Evolutionary conservation across 2,888 invertebrate species (phyloP).

Genomic region (Anticlea derivata): DNA sequence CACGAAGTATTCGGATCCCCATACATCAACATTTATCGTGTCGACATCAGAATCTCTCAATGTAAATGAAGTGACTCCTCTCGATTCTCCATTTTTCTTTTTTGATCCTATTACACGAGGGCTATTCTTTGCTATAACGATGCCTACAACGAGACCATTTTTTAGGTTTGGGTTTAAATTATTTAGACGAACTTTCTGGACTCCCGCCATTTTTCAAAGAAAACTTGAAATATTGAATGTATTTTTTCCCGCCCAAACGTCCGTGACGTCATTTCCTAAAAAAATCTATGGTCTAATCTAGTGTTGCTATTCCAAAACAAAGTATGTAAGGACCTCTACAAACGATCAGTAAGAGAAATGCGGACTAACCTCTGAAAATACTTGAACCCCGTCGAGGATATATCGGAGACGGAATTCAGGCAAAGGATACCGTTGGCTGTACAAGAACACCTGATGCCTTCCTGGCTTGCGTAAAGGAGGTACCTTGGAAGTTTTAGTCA

Average conservation of each 20-base stretch:
- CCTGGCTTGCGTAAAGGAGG: too few species aligned
- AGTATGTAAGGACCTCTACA: not conserved
- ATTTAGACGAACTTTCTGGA: conserved; percentile 68
- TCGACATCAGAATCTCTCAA: conserved; percentile 88
- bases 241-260: conserved; percentile 17
- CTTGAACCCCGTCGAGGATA: too few species aligned
- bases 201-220: conserved; percentile 65
- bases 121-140: conserved; percentile 86
- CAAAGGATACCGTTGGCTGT: too few species aligned
- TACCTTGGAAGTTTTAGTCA: too few species aligned
- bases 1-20: conserved; percentile 87
- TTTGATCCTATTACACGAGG: conserved; percentile 79
- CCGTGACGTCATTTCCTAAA: not conserved
- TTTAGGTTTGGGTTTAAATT: conserved; percentile 70
- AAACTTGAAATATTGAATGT: too few species aligned
- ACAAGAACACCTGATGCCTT: too few species aligned
- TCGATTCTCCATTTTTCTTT: conserved; percentile 78
- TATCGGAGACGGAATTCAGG: too few species aligned
- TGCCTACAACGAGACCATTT: conserved; percentile 79
- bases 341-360: conserved; percentile 4
- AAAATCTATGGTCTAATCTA: not conserved
- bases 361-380: too few species aligned
- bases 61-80: conserved; percentile 91
- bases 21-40: conserved; percentile 89
- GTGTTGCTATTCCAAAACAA: not conserved